Base-by-base conservation (phyloP, 2,888 invertebrate genomes). In the Teleogryllus oceanicus region DNA sequence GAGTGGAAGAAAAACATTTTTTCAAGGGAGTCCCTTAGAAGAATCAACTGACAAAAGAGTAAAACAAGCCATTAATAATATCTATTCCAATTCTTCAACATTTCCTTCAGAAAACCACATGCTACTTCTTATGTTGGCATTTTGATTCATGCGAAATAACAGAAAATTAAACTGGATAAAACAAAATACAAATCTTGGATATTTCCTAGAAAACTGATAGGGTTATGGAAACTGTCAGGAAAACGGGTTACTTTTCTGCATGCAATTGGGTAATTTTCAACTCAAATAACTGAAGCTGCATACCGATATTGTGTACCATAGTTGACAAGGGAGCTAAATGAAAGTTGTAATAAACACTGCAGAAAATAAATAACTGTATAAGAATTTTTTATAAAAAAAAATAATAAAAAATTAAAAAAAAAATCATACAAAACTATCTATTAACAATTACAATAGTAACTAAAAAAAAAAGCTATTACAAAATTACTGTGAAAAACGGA, bases 281-380 rank as follows among this genome's bases (percentile, higher is more conserved):
- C 13, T 16, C 16, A 62, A 62, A 62, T 62, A n/a, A 37, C 37
- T 62, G 16, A 62, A 62, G 8, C 16, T 62, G 13, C 62, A 62
- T 62, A 62, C 62, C 62, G 11, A 62, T 62, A n/a, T 18, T 62
- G 62, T 13, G 62, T 62, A 37, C 37, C 37, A 37, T 37, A 37
- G 37, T 37, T 37, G 37, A 37, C 8, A 37, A 62, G 62, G 62
- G n/a, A 62, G 62, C n/a, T 62, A 62, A 62, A 62, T 62, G 13
- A 62, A 62, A 62, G 62, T 62, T 62, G 62, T 62, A n/a, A 62
- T 62, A 62, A 62, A 62, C 62, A 62, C n/a, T 62, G 62, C 62
- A 18, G 62, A 62, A 62, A 62, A 62, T 62, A 62, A 62, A 18
- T 62, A n/a, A 49, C 20, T 78, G 20, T 37, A 50, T 77, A 76